Conservation (phyloP, 2,113 vertebrate species). For the Rhombomys opimus region DNA sequence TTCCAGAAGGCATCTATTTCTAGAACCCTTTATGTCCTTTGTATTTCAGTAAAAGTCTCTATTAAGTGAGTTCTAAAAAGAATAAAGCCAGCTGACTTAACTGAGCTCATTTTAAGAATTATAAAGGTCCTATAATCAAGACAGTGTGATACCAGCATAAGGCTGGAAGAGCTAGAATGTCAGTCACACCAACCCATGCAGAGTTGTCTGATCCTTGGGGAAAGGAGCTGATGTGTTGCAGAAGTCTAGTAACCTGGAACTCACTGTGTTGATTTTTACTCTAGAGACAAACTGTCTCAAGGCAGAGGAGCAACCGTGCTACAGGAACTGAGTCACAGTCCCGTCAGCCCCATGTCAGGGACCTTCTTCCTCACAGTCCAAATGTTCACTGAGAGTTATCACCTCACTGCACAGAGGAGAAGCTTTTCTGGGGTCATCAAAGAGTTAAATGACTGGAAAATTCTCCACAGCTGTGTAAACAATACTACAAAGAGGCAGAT, state of each 20-base stretch:
- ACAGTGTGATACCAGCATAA: background rate
- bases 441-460: background rate
- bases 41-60: background rate
- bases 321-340: background rate
- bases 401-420: background rate
- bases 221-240: background rate
- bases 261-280: background rate
- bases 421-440: background rate
- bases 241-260: background rate
- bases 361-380: background rate
- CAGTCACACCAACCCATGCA: background rate
- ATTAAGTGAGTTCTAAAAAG: conserved; percentile 10
- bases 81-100: background rate
- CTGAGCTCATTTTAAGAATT: background rate
- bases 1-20: conserved; percentile 25
- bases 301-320: background rate
- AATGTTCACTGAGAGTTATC: background rate
- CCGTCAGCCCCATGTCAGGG: background rate
- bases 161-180: background rate
- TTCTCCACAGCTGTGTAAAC: background rate
- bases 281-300: background rate
- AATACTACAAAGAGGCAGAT: background rate
- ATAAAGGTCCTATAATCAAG: background rate
- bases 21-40: background rate
- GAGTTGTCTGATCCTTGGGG: background rate